phyloP scores from a whole-genome alignment of 23 tunicate species.

The Styela clava region DNA sequence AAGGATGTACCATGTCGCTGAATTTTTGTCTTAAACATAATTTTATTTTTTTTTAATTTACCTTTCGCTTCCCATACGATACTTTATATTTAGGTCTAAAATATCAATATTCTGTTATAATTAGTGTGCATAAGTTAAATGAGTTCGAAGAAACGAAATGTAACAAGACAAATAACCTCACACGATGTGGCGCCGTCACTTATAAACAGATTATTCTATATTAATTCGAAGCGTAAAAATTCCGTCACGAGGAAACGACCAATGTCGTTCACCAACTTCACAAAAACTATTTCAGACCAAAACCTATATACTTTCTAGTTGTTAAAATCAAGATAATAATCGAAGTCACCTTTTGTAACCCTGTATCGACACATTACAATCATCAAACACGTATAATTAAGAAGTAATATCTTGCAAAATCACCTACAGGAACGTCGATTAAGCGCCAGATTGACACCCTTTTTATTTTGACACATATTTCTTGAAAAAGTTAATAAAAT shows the following conservation, averaged over 20 bases:
- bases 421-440: not conserved
- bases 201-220: not conserved
- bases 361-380: not conserved
- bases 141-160: not conserved
- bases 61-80: no score
- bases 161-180: not conserved
- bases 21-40: no score
- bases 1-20: no score
- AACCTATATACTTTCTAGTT: not conserved
- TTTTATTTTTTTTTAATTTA: no score
- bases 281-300: not conserved
- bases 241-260: not conserved
- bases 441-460: not conserved
- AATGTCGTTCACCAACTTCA: not conserved
- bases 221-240: not conserved
- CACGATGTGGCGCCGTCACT: not conserved
- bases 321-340: not conserved
- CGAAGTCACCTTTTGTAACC: not conserved
- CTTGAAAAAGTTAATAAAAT: not conserved
- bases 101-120: no score
- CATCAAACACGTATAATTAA: not conserved
- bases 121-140: not conserved
- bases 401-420: not conserved
- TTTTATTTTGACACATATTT: not conserved
- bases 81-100: no score